phyloP scores from a whole-genome alignment of 2,888 invertebrate species.

The Ochropleura plecta region DNA sequence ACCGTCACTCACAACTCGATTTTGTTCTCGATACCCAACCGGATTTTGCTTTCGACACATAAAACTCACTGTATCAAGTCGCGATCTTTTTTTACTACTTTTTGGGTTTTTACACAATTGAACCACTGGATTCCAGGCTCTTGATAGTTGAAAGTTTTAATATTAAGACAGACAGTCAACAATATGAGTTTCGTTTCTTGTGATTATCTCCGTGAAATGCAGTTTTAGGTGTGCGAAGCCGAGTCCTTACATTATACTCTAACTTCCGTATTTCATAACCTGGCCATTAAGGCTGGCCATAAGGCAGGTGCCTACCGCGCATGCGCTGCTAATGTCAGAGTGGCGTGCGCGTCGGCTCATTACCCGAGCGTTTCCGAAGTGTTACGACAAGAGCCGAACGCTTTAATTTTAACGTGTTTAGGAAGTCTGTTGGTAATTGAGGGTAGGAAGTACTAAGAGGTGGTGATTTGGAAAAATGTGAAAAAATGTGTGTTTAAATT shows the following conservation, averaged over 20 bases:
- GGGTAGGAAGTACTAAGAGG: constrained; percentile 40
- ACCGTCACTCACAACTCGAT: too few species aligned
- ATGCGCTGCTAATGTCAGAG: constrained; percentile 74
- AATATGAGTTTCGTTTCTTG: too few species aligned
- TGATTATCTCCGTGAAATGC: too few species aligned
- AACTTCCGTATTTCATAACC: constrained; percentile 64
- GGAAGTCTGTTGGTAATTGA: constrained; percentile 54
- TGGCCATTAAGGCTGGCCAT: constrained; percentile 67
- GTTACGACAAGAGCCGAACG: constrained; percentile 66
- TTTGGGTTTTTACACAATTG: too few species aligned
- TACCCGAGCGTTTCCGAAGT: constrained; percentile 70
- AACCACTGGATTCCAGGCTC: too few species aligned
- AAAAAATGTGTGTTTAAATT: background rate
- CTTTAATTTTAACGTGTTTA: constrained; percentile 58
- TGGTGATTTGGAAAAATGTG: constrained; percentile 21
- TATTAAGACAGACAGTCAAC: too few species aligned
- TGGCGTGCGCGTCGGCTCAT: constrained; percentile 83
- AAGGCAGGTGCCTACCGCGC: constrained; percentile 69
- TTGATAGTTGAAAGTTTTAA: too few species aligned
- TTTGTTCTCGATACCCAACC: too few species aligned
- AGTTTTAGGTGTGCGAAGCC: background rate
- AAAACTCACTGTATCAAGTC: too few species aligned
- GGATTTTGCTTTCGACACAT: too few species aligned
- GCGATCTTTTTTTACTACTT: too few species aligned
- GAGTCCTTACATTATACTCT: constrained; percentile 15